These are phyloP conservation scores for Drosophila algonquin DNA, from an alignment of 2,888 invertebrate species.

Conservation along the genomic window DNA sequence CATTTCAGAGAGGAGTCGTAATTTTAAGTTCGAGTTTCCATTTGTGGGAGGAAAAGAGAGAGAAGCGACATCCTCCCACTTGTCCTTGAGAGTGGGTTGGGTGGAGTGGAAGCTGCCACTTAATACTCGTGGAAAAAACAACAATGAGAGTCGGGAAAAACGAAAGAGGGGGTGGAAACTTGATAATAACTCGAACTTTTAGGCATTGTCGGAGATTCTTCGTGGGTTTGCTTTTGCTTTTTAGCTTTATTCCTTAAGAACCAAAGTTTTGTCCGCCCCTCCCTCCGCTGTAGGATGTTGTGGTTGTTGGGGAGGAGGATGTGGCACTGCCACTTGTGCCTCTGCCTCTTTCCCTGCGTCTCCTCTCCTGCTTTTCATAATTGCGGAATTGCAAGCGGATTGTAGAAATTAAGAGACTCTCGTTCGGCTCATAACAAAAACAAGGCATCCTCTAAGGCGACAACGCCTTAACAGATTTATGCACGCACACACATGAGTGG, in stretches of 20 bases:
- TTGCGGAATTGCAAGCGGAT: slow-evolving; percentile 49
- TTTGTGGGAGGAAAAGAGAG: neutral
- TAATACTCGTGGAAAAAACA: slow-evolving; percentile 78
- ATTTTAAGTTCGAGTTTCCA: slow-evolving; percentile 68
- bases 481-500: neutral
- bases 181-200: slow-evolving; percentile 68
- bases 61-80: slow-evolving; percentile 44
- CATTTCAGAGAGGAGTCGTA: slow-evolving; percentile 58
- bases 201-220: neutral
- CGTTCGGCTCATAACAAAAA: slow-evolving; percentile 42
- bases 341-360: neutral
- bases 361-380: slow-evolving; percentile 49
- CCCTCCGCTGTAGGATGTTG: neutral
- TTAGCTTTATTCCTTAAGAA: slow-evolving; percentile 66
- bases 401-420: slow-evolving; percentile 51
- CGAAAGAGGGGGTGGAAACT: slow-evolving; percentile 51
- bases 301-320: slow-evolving; percentile 22
- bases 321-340: slow-evolving; percentile 50
- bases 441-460: slow-evolving; percentile 23
- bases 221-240: slow-evolving; percentile 54
- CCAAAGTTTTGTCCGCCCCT: slow-evolving; percentile 41
- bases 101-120: slow-evolving; percentile 32
- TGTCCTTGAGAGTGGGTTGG: slow-evolving; percentile 28
- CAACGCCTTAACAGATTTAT: slow-evolving; percentile 46
- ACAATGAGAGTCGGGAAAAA: slow-evolving; percentile 55